These are phyloP conservation scores for Apteryx owenii DNA, from an alignment of 2,113 vertebrate species.

Conservation along the genomic window DNA sequence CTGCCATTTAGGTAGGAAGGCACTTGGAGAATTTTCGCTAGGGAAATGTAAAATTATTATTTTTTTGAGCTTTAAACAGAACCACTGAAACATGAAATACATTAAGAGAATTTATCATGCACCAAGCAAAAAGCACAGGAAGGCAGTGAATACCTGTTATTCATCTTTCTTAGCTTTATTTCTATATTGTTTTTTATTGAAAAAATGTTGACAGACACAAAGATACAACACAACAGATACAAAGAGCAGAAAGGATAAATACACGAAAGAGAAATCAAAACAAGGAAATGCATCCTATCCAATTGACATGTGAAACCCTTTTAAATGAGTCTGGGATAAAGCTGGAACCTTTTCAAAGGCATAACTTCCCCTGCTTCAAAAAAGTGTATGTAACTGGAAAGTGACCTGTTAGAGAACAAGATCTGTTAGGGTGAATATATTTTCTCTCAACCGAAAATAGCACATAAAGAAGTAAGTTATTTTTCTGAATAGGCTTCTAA, in stretches of 20 bases:
- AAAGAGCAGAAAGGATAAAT: conserved; percentile 37
- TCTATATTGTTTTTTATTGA: conserved; percentile 24
- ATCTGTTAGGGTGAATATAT: conserved; percentile 47
- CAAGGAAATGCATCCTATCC: background rate
- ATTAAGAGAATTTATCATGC: background rate
- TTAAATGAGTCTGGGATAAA: conserved; percentile 48
- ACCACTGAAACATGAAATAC: background rate
- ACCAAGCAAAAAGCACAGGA: background rate
- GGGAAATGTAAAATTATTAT: background rate
- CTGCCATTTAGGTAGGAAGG: background rate
- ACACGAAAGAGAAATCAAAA: conserved; percentile 41
- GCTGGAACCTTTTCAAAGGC: conserved; percentile 35
- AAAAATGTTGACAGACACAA: conserved; percentile 1
- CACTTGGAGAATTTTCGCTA: background rate
- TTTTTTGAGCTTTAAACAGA: background rate
- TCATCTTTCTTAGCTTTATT: conserved; percentile 30
- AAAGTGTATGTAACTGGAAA: conserved; percentile 13
- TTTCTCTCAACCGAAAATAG: conserved; percentile 42
- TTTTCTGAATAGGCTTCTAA: conserved; percentile 46
- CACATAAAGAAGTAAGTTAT: conserved; percentile 17
- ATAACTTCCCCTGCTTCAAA: conserved; percentile 48
- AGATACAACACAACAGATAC: background rate
- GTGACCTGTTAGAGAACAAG: conserved; percentile 55
- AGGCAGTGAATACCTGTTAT: background rate
- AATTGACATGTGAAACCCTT: conserved; percentile 21